phyloP scores from a whole-genome alignment of 2,888 invertebrate genomes.

The Acleris sparsana region DNA sequence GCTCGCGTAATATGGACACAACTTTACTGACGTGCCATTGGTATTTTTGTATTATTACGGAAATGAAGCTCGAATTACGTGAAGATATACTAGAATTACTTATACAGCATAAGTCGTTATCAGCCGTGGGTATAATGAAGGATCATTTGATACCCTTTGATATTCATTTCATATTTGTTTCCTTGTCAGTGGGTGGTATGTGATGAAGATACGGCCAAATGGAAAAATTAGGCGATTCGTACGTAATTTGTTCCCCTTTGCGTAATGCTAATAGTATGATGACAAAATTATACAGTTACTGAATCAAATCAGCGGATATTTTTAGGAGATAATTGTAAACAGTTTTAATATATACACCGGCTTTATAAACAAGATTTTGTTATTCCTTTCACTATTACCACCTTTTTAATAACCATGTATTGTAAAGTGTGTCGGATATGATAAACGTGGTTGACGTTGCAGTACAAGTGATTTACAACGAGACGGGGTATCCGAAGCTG shows the following conservation, averaged over 20 bases:
- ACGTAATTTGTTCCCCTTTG: slow-evolving; percentile 4
- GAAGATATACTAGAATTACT: not conserved
- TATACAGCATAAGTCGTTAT: not conserved
- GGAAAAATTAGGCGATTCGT: slow-evolving; percentile 3
- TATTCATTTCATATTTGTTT: slow-evolving; percentile 2
- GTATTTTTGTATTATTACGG: not conserved
- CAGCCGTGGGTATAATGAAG: not conserved
- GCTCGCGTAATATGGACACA: too few species aligned
- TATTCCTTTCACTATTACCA: not conserved
- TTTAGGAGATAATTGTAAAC: too few species aligned
- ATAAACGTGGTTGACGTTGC: slow-evolving; percentile 49
- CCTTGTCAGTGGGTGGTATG: not conserved
- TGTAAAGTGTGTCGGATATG: too few species aligned
- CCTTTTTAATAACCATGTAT: not conserved
- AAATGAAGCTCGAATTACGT: not conserved
- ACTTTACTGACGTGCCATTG: not conserved
- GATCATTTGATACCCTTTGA: not conserved
- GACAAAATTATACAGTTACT: not conserved
- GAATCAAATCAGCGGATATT: not conserved
- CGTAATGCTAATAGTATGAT: not conserved
- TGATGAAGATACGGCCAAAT: slow-evolving; percentile 2
- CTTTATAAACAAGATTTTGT: too few species aligned
- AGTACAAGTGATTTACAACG: slow-evolving; percentile 66
- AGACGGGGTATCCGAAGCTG: slow-evolving; percentile 72
- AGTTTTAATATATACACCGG: too few species aligned